phyloP scores from a whole-genome alignment of 37 sponge, comb jelly and placozoan genomes.

The Halisarca cf. caerulea region DNA sequence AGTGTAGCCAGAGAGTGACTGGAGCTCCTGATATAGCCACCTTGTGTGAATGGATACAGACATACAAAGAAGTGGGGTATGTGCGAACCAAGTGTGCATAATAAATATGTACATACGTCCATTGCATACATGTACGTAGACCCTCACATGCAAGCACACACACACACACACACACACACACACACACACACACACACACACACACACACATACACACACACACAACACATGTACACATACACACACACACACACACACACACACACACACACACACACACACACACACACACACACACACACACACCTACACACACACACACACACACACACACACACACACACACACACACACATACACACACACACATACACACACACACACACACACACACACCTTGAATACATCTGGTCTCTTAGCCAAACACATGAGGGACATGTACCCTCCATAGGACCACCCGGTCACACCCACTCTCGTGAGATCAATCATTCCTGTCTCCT shows the following conservation, averaged over 20 bases:
- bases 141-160: too few relatives aligned
- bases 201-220: slow-evolving; percentile 10
- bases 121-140: too few relatives aligned
- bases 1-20: slow-evolving; percentile 74
- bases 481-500: slow-evolving; percentile 57
- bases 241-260: neutral
- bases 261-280: slow-evolving; percentile 10
- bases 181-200: neutral
- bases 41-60: too few relatives aligned
- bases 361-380: neutral
- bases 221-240: neutral
- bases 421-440: slow-evolving; percentile 83
- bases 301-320: neutral
- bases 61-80: neutral
- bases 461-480: slow-evolving; percentile 62
- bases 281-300: neutral
- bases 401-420: slow-evolving; percentile 79
- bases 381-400: slow-evolving; percentile 45
- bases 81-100: neutral
- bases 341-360: slow-evolving; percentile 25
- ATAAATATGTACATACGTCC: too few relatives aligned
- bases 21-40: slow-evolving; percentile 84
- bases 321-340: neutral
- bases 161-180: neutral
- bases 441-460: slow-evolving; percentile 95